These are phyloP conservation scores for Volucella inflata DNA, from an alignment of 2,888 invertebrate genomes.

Conservation along the genomic window DNA sequence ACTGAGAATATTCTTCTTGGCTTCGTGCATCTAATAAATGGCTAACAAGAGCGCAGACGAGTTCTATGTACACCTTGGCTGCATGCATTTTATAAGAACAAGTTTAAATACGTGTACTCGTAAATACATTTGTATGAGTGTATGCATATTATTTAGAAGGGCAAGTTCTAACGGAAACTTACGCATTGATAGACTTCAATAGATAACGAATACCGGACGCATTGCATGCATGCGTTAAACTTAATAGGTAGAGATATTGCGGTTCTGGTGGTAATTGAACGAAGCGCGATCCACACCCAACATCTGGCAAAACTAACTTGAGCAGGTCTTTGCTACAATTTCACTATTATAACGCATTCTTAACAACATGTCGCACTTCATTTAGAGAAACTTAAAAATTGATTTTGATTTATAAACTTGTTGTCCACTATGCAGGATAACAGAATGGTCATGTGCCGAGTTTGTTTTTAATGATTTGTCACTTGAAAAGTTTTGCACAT, in stretches of 20 bases:
- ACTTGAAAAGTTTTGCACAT: too few relatives aligned
- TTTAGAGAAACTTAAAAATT: constrained; percentile 69
- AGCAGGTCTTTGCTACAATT: constrained; percentile 35
- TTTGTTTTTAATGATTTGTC: too few relatives aligned
- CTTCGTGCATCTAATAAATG: constrained; percentile 30
- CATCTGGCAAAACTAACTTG: constrained; percentile 30
- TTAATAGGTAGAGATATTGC: constrained; percentile 68
- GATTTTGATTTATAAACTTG: constrained; percentile 69
- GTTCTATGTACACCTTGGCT: neutral
- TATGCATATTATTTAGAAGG: constrained; percentile 50
- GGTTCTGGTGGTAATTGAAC: constrained; percentile 63
- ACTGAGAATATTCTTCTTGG: constrained; percentile 7
- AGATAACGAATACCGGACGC: constrained; percentile 36
- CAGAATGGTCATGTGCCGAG: neutral
- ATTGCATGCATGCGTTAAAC: constrained; percentile 55
- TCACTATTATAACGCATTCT: constrained; percentile 18
- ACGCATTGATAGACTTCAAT: constrained; percentile 45
- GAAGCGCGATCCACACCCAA: constrained; percentile 64
- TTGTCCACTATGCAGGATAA: neutral
- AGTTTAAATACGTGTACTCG: neutral
- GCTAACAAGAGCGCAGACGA: constrained; percentile 32
- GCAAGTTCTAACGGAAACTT: constrained; percentile 70
- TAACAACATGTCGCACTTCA: constrained; percentile 64
- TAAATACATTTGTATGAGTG: too few relatives aligned
- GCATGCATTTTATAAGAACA: constrained; percentile 7